Evolutionary conservation across 2,797 vertebrate genomes (phyloP).

Genomic region (Mormyrus proboscirostris): DNA sequence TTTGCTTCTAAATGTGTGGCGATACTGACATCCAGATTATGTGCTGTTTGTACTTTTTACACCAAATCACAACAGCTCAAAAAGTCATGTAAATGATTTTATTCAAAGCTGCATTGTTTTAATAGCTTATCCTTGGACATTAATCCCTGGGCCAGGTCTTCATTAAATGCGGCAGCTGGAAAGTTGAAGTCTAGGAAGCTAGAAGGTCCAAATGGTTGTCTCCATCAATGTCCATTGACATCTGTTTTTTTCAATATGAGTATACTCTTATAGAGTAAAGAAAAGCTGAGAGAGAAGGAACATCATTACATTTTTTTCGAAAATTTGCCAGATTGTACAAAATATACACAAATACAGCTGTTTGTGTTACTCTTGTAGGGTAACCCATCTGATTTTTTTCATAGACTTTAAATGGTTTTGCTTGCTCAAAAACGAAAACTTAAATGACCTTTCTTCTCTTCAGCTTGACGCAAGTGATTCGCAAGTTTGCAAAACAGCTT

Average conservation of each 20-base stretch:
- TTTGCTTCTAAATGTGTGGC: neutral
- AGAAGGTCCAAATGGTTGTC: neutral
- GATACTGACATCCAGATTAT: neutral
- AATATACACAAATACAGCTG: neutral
- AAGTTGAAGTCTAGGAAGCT: neutral
- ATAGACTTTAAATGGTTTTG: neutral
- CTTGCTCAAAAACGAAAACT: neutral
- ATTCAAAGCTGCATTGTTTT: neutral
- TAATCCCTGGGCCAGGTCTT: neutral
- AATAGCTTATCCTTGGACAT: neutral
- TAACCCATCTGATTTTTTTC: neutral
- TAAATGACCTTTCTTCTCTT: constrained; percentile 32
- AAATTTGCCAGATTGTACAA: neutral
- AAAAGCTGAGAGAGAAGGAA: neutral
- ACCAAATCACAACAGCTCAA: neutral
- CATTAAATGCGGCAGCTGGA: neutral
- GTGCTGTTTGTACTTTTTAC: neutral
- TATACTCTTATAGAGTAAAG: neutral
- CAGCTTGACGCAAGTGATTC: constrained; percentile 96
- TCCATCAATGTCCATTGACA: neutral
- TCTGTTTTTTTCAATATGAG: neutral
- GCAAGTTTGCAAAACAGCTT: constrained; percentile 98
- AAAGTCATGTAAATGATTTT: neutral
- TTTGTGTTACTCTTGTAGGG: neutral
- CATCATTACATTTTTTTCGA: neutral